phyloP scores from a whole-genome alignment of 2,113 vertebrate genomes.

The Crocuta crocuta region DNA sequence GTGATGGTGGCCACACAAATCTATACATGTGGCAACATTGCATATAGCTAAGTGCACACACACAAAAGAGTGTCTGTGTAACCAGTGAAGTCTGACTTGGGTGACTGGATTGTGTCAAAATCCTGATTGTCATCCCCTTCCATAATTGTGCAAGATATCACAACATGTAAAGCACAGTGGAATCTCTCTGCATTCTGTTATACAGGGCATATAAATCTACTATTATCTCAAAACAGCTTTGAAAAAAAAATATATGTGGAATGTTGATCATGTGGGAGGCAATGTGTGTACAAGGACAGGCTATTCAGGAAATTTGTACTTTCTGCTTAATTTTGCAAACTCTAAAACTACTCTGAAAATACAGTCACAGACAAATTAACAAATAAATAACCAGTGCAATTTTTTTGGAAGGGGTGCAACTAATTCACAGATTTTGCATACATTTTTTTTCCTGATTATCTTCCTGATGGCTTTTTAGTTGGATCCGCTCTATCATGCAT shows the following conservation, averaged over 20 bases:
- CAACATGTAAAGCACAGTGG: accelerated
- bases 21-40: neutral
- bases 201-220: neutral
- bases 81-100: too few species aligned
- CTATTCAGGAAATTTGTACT: neutral
- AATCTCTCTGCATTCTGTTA: neutral
- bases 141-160: neutral
- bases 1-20: accelerated
- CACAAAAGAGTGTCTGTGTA: accelerated
- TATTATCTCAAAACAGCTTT: neutral
- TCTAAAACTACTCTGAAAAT: neutral
- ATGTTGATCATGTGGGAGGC: neutral
- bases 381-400: neutral
- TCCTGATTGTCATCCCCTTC: neutral
- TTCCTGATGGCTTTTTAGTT: neutral
- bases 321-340: neutral
- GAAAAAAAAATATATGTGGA: neutral
- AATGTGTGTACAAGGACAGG: accelerated
- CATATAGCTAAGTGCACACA: neutral
- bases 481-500: neutral
- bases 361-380: neutral
- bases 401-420: neutral
- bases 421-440: neutral
- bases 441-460: neutral
- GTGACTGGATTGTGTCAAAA: too few species aligned